Percentiles rank a stretch among this genome's conserved stretches.
phyloP scores from a whole-genome alignment of 2,113 vertebrate genomes.

The Paratilapia polleni region DNA sequence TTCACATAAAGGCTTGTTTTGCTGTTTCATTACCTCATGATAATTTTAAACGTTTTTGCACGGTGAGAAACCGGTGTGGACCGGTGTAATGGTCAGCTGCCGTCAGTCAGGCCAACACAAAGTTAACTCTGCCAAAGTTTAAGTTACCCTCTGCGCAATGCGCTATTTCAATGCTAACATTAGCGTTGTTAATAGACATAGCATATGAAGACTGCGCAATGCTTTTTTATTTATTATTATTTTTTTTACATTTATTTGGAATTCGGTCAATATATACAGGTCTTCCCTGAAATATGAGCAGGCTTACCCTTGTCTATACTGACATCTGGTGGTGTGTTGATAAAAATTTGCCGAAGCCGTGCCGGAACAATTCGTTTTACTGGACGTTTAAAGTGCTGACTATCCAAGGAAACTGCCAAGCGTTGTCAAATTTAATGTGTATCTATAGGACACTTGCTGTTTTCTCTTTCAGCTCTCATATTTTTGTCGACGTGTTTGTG shows the following conservation, averaged over 20 bases:
- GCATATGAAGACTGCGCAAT: neutral
- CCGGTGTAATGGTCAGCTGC: neutral
- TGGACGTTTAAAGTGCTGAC: neutral
- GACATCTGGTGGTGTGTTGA: conserved; percentile 41
- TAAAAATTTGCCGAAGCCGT: neutral
- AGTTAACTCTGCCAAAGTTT: neutral
- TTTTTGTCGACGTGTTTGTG: too few species aligned
- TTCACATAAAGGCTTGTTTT: neutral
- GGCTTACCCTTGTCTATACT: neutral
- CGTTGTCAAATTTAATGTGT: neutral
- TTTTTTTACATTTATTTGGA: neutral
- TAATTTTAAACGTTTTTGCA: neutral
- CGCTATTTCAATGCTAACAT: too few species aligned
- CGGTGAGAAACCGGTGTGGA: neutral
- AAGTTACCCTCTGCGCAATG: too few species aligned
- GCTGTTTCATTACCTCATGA: neutral
- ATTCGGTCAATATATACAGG: neutral
- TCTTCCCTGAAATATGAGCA: neutral
- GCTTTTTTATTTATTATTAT: too few species aligned
- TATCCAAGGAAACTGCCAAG: neutral
- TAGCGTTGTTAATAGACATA: neutral
- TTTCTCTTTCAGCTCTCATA: too few species aligned
- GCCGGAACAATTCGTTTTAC: too few species aligned
- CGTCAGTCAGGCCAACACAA: neutral
- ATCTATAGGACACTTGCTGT: rapidly evolving